These are phyloP conservation scores for Silurus aristotelis DNA, from an alignment of 2,797 vertebrate species.

Conservation along the genomic window DNA sequence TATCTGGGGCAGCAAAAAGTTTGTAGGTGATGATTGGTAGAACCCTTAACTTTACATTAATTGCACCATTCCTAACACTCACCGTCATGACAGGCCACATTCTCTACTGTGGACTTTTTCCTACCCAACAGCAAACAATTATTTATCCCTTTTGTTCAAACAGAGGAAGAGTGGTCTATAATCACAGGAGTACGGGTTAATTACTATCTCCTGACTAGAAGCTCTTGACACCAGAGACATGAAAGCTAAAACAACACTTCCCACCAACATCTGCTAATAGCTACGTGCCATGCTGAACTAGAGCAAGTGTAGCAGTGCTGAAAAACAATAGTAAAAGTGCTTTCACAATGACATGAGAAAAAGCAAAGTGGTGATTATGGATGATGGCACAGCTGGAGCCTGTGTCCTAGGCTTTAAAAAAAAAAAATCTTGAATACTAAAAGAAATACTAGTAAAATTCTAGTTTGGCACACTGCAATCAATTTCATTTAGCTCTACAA, in stretches of 20 bases:
- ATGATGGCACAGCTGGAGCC: conserved; percentile 1
- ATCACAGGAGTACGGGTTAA: neutral
- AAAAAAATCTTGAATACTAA: neutral
- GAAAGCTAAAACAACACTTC: conserved; percentile 29
- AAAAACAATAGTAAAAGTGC: conserved; percentile 12
- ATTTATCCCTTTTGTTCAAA: conserved; percentile 13
- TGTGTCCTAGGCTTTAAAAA: neutral
- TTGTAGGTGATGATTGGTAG: neutral
- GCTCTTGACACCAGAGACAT: conserved; percentile 12
- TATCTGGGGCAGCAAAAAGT: neutral
- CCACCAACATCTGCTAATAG: conserved; percentile 7
- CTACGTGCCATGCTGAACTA: conserved; percentile 2
- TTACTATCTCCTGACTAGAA: conserved; percentile 27
- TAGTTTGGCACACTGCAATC: neutral
- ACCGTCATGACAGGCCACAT: too few relatives aligned
- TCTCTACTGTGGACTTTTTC: neutral
- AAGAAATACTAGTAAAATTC: neutral
- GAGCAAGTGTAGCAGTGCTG: neutral
- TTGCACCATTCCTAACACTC: neutral
- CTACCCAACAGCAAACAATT: neutral
- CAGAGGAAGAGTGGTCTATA: conserved; percentile 20
- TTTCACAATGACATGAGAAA: neutral
- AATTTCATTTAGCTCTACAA: neutral
- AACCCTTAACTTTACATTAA: neutral
- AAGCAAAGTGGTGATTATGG: conserved; percentile 11